Percentiles rank a stretch among this genome's conserved stretches.
Conservation (phyloP, 1,140 invertebrate species). For the Bombus soroeensis region DNA sequence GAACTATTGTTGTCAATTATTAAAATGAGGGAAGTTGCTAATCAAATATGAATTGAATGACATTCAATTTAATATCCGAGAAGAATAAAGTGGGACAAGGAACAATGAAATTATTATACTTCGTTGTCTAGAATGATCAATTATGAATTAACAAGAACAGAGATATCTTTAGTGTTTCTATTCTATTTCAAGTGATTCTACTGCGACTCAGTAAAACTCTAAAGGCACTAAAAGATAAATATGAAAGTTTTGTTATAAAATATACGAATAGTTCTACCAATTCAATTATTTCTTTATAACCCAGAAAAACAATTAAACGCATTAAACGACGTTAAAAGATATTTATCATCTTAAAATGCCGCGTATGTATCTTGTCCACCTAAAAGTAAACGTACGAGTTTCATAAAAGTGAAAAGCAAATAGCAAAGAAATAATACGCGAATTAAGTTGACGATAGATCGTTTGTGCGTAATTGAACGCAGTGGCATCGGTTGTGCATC, state of each 20-base stretch:
- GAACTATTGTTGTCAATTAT: background rate
- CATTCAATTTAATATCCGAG: background rate
- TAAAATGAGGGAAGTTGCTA: background rate
- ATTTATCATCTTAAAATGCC: too few species aligned
- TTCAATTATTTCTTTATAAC: too few species aligned
- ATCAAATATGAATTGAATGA: background rate
- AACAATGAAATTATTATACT: background rate
- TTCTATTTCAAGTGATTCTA: background rate
- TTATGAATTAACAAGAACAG: background rate
- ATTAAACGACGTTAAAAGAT: too few species aligned
- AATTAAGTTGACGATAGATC: background rate
- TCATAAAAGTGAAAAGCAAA: too few species aligned
- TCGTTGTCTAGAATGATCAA: background rate
- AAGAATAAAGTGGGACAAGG: background rate
- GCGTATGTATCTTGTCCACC: too few species aligned
- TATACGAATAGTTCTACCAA: too few species aligned
- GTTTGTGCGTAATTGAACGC: conserved; percentile 24
- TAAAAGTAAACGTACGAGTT: too few species aligned
- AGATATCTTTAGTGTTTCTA: background rate
- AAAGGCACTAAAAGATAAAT: too few species aligned
- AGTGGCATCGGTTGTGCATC: background rate
- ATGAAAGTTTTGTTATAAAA: too few species aligned
- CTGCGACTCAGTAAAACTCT: background rate
- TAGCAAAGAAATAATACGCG: too few species aligned
- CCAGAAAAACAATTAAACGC: too few species aligned